Conservation (phyloP, 92 coral and sea anemone genomes). For the Zoanthus solanderi region DNA sequence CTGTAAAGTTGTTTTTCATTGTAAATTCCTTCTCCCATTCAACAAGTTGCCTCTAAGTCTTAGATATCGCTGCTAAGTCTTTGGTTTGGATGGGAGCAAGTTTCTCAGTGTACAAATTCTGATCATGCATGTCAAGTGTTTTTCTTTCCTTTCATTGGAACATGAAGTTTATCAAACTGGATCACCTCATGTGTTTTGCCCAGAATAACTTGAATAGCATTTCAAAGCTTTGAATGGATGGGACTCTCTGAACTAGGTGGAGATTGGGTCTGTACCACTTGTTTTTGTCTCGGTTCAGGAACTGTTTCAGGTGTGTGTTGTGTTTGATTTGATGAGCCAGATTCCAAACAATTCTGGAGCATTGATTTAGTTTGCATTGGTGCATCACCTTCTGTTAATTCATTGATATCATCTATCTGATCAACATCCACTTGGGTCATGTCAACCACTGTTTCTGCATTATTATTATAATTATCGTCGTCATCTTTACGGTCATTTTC, state of each 20-base stretch:
- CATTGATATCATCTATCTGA: constrained; percentile 4
- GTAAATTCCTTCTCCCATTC: too few species aligned
- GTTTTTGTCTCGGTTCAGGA: not conserved
- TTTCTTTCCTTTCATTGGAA: too few species aligned
- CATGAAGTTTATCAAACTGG: too few species aligned
- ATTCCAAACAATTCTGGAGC: not conserved
- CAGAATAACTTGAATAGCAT: too few species aligned
- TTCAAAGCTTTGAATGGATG: too few species aligned
- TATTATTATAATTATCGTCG: not conserved
- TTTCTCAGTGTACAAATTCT: too few species aligned
- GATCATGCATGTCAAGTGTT: too few species aligned
- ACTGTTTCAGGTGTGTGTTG: not conserved
- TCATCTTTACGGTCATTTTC: not conserved
- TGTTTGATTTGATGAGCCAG: not conserved
- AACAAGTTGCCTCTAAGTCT: too few species aligned
- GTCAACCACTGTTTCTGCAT: constrained; percentile 30
- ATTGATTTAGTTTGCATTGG: not conserved
- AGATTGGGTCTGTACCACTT: not conserved
- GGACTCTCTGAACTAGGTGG: not conserved
- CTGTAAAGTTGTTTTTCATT: too few species aligned
- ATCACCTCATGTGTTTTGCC: too few species aligned
- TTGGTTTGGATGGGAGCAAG: too few species aligned
- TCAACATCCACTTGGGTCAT: constrained; percentile 30
- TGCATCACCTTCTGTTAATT: not conserved
- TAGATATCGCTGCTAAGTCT: too few species aligned